Conservation (phyloP, 2,888 invertebrate genomes). For the Leucozona laternaria region DNA sequence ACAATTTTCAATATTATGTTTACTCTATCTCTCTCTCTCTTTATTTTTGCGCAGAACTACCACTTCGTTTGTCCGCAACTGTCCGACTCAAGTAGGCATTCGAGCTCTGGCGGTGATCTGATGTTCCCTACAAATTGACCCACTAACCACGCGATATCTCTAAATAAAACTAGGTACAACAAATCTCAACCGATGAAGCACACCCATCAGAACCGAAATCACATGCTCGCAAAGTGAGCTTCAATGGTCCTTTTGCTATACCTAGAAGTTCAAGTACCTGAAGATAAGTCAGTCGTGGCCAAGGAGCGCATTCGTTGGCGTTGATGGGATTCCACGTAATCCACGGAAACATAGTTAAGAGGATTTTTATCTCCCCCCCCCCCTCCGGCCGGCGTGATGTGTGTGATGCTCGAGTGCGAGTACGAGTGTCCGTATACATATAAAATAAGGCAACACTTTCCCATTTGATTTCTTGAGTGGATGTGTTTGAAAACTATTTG, state of each 20-base stretch:
- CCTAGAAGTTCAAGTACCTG: constrained; percentile 56
- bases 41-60: constrained; percentile 66
- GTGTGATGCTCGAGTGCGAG: neutral
- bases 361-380: constrained; percentile 62
- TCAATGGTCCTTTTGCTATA: constrained; percentile 49
- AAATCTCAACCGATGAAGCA: constrained; percentile 29
- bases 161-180: constrained; percentile 15
- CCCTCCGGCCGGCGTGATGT: too few species aligned
- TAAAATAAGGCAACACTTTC: constrained; percentile 53
- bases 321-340: constrained; percentile 64
- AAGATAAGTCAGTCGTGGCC: constrained; percentile 47
- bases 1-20: constrained; percentile 48
- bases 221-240: constrained; percentile 56
- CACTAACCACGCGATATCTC: constrained; percentile 63
- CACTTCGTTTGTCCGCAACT: constrained; percentile 67
- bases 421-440: neutral
- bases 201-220: constrained; percentile 29
- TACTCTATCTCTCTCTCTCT: constrained; percentile 55
- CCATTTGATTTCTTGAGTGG: constrained; percentile 67
- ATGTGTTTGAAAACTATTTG: constrained; percentile 62
- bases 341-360: constrained; percentile 45
- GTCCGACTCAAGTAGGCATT: constrained; percentile 57
- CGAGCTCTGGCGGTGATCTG: constrained; percentile 61
- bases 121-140: constrained; percentile 59
- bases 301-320: constrained; percentile 41